A percentile compares a stretch with the other conserved stretches of the same genome.
Evolutionary conservation across 2,888 invertebrate genomes (phyloP).

Genomic region (Coelogynopora nodosa): DNA sequence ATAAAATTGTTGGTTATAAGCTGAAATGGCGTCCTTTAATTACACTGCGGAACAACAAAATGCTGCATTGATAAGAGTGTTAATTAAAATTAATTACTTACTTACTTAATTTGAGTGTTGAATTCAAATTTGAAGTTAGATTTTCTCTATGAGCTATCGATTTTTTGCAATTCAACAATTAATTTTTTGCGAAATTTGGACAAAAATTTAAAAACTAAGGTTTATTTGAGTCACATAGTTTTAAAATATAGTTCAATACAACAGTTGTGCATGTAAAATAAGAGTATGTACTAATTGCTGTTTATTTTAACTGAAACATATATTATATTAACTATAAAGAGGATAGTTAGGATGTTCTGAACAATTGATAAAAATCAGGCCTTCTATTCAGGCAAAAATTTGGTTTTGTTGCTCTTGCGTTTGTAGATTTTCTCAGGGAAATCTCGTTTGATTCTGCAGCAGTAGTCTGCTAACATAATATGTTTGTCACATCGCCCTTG

Average conservation of each 20-base stretch:
- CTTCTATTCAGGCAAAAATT: neutral
- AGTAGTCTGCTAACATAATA: neutral
- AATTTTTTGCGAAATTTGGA: neutral
- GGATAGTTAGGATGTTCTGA: neutral
- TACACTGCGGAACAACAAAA: too few relatives aligned
- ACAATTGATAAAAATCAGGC: neutral
- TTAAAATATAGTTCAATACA: too few relatives aligned
- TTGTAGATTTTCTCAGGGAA: neutral
- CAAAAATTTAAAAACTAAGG: too few relatives aligned
- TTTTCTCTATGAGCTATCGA: neutral
- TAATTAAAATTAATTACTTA: too few relatives aligned
- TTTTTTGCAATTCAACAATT: neutral
- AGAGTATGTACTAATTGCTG: too few relatives aligned
- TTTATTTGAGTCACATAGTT: too few relatives aligned
- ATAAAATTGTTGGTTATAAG: too few relatives aligned
- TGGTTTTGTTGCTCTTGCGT: neutral
- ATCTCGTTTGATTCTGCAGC: neutral
- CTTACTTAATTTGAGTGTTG: neutral
- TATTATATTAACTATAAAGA: neutral
- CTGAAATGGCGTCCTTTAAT: too few relatives aligned
- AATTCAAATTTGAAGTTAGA: neutral
- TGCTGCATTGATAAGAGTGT: neutral
- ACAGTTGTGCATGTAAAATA: too few relatives aligned
- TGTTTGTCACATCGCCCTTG: neutral
- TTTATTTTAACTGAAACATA: too few relatives aligned